Percentiles rank a stretch among this genome's conserved stretches.
Conservation (phyloP, 2,113 vertebrate species). For the Narcine bancroftii region DNA sequence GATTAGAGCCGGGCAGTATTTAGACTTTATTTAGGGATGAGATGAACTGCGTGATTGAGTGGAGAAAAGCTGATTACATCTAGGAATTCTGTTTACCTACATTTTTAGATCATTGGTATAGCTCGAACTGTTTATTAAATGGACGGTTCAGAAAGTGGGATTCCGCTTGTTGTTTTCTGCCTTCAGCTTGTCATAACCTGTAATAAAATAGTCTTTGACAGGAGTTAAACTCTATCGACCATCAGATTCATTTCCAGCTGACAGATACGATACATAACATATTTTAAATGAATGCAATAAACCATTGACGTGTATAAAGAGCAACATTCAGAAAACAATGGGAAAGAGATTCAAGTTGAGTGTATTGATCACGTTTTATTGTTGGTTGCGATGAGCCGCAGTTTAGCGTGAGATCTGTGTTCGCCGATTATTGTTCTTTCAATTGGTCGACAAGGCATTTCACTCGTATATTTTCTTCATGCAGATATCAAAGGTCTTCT, state of each 20-base stretch:
- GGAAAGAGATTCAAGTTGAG: conserved; percentile 47
- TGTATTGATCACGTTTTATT: conserved; percentile 59
- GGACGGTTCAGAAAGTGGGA: conserved; percentile 54
- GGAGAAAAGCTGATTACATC: conserved; percentile 49
- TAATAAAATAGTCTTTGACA: conserved; percentile 58
- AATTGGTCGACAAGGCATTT: conserved; percentile 49
- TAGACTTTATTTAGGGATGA: conserved; percentile 7
- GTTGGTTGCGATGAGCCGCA: conserved; percentile 47
- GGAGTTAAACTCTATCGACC: conserved; percentile 59
- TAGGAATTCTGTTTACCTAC: conserved; percentile 53
- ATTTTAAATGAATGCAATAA: conserved; percentile 36
- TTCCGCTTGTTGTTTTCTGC: conserved; percentile 58
- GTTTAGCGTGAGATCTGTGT: conserved; percentile 58
- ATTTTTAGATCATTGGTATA: conserved; percentile 54
- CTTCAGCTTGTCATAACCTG: conserved; percentile 64
- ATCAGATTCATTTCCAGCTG: conserved; percentile 62
- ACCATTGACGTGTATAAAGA: conserved; percentile 40
- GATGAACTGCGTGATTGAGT: conserved; percentile 13
- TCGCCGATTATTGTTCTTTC: conserved; percentile 47
- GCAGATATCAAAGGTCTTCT: conserved; percentile 69
- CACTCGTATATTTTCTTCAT: conserved; percentile 56
- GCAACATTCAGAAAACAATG: conserved; percentile 44
- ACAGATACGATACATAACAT: conserved; percentile 45
- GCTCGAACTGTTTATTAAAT: conserved; percentile 55
- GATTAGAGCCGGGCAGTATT: conserved; percentile 39